Conservation (phyloP, 2,797 vertebrate genomes). For the Bovichtus diacanthus region DNA sequence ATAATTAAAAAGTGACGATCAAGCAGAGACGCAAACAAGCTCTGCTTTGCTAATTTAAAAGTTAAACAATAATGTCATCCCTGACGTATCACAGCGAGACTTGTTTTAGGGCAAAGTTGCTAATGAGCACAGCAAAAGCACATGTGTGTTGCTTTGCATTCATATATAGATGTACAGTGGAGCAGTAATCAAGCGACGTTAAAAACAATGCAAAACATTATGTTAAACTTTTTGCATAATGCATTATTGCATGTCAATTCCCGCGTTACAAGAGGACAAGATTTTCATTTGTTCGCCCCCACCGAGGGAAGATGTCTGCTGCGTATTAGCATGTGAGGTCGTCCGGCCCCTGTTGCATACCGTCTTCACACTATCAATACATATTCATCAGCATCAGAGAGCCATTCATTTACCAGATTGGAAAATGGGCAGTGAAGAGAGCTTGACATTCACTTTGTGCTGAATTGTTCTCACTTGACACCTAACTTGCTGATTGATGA, state of each 20-base stretch:
- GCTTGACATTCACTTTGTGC: constrained; percentile 83
- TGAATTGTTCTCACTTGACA: constrained; percentile 84
- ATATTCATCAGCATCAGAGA: constrained; percentile 87
- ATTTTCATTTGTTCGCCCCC: constrained; percentile 25
- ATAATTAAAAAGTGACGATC: constrained; percentile 88
- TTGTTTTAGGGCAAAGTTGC: constrained; percentile 66
- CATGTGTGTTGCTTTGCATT: constrained; percentile 36
- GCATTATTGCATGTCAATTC: constrained; percentile 2
- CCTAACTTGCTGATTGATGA: constrained; percentile 88
- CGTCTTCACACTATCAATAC: constrained; percentile 76
- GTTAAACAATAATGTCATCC: constrained; percentile 69
- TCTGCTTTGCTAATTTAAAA: constrained; percentile 72
- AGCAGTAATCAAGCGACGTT: constrained; percentile 47
- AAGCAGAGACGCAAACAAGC: constrained; percentile 74
- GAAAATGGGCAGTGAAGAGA: constrained; percentile 76
- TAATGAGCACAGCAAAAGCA: constrained; percentile 59
- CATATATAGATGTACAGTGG: background rate
- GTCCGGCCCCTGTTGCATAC: constrained; percentile 34
- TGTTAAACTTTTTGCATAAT: background rate
- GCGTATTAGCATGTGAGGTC: constrained; percentile 56
- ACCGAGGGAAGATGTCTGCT: constrained; percentile 11
- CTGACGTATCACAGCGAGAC: constrained; percentile 49
- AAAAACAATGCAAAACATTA: background rate
- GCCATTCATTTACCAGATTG: constrained; percentile 86
- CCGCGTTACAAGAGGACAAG: constrained; percentile 4